Evolutionary conservation across 2,797 vertebrate genomes (phyloP), one percentile per base, ranked within the genome.

Genomic region (Streptopelia turtur): DNA sequence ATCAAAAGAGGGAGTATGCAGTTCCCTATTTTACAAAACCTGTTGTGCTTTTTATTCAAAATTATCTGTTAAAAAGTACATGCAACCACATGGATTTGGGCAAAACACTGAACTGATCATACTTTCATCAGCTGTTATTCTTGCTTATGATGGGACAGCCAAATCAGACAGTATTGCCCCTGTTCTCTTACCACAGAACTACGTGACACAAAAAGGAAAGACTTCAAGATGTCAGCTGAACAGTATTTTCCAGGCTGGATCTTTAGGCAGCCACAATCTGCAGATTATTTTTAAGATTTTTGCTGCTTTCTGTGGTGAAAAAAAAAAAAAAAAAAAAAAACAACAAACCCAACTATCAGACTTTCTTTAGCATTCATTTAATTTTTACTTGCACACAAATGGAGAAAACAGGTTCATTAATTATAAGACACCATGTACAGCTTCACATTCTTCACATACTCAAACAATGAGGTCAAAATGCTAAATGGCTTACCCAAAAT

Each of bases 1-100:
- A 61, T 71, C 41, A 77, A 85, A 79, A 63, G 30, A 20, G 18
- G 18, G 24, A 76, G 11, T 5, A 61, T 0, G 0, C 0, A 30
- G 8, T 2, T 59, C 22, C 39, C 23, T 53, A 1, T 20, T 50
- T 59, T 63, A 74, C n/a, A 49, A 45, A 86, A 60, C 11, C 27
- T 39, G 15, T 22, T 1, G 0, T 33, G 21, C 1, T 23, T 50
- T 27, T n/a, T 45, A 35, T 33, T 70, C 53, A 45, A 50, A 81
- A 41, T 31, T 27, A 56, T 49, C 18, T 45, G 20, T 14, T 41
- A 25, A 72, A 93, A 66, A 57, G 20, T 1, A 63, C 0, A 1
- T 45, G 18, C 33, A 69, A 8, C 5, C 25, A 0, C 20, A 21
- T 2, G 5, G 45, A 43, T 71, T 81, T 75, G 16, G 28, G 52